Evolutionary conservation across 2,113 vertebrate genomes (phyloP).

Genomic region (Paramormyrops kingsleyae): DNA sequence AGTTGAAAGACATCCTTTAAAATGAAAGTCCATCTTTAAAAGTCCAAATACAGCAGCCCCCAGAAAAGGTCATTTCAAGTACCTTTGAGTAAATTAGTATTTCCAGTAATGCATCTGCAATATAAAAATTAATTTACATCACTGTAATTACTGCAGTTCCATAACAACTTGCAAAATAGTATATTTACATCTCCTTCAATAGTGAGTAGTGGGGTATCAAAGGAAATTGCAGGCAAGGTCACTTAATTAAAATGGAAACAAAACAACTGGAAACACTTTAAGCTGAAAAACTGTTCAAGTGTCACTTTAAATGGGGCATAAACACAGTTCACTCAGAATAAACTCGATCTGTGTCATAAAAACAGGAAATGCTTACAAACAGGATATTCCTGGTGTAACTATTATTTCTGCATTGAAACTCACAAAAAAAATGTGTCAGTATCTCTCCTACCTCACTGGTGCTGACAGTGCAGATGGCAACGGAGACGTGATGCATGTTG

Average conservation of each 20-base stretch:
- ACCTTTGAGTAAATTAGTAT: background rate
- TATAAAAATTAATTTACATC: background rate
- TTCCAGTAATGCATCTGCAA: background rate
- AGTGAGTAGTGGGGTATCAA: background rate
- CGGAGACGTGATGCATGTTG: constrained; percentile 9
- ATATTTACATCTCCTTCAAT: background rate
- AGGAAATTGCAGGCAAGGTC: background rate
- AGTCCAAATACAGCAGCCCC: background rate
- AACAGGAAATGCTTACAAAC: constrained; percentile 56
- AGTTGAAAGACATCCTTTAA: background rate
- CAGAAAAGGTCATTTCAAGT: background rate
- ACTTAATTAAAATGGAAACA: background rate
- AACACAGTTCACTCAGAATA: background rate
- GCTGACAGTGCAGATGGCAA: constrained; percentile 28
- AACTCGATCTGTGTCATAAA: constrained; percentile 15
- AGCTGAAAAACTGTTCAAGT: background rate
- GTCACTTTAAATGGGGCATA: background rate
- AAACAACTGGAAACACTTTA: background rate
- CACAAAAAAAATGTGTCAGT: constrained; percentile 24
- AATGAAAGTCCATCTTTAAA: background rate
- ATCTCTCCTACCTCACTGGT: constrained; percentile 29
- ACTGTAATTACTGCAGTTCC: background rate
- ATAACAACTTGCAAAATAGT: background rate
- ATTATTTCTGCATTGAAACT: constrained; percentile 30
- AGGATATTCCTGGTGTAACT: constrained; percentile 47